A percentile compares a stretch with the other conserved stretches of the same genome.
phyloP scores from a whole-genome alignment of 37 sponge, comb jelly and placozoan genomes.

The Dysidea cf. avara region DNA sequence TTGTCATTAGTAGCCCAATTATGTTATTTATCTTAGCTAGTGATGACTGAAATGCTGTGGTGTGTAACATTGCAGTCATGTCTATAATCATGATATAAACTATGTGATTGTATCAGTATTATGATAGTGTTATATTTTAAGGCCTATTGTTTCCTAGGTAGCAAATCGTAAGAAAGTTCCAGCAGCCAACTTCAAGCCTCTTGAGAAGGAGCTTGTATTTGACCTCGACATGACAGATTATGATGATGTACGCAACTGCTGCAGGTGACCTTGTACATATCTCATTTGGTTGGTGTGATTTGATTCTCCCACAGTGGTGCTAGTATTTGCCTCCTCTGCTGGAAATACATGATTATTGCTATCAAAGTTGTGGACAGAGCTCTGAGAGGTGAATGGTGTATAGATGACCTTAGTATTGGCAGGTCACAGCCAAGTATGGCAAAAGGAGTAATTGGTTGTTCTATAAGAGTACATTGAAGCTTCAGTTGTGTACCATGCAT shows the following conservation, averaged over 20 bases:
- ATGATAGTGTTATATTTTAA: no score
- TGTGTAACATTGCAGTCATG: no score
- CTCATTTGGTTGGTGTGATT: not conserved
- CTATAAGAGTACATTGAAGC: no score
- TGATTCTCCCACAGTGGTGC: slow-evolving; percentile 58
- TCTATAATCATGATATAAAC: no score
- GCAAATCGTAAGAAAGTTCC: slow-evolving; percentile 62
- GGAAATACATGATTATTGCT: slow-evolving; percentile 91
- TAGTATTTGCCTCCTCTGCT: slow-evolving; percentile 89
- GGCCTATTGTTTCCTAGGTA: slow-evolving; percentile 12
- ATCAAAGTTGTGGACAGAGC: slow-evolving; percentile 82
- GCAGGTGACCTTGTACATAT: slow-evolving; percentile 29
- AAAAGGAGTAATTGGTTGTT: no score
- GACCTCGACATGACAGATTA: slow-evolving; percentile 99
- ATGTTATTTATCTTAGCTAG: no score
- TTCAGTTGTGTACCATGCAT: no score
- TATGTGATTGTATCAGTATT: no score
- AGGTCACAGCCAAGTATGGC: no score
- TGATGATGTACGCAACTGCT: slow-evolving; percentile 95
- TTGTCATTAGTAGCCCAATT: no score
- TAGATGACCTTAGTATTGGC: not conserved
- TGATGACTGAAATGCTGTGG: no score
- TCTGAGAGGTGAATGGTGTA: slow-evolving; percentile 62
- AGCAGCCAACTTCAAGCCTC: slow-evolving; percentile 64
- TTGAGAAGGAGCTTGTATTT: slow-evolving; percentile 92